These are phyloP conservation scores for Labrus mixtus DNA, from an alignment of 2,113 vertebrate genomes.

Conservation along the genomic window DNA sequence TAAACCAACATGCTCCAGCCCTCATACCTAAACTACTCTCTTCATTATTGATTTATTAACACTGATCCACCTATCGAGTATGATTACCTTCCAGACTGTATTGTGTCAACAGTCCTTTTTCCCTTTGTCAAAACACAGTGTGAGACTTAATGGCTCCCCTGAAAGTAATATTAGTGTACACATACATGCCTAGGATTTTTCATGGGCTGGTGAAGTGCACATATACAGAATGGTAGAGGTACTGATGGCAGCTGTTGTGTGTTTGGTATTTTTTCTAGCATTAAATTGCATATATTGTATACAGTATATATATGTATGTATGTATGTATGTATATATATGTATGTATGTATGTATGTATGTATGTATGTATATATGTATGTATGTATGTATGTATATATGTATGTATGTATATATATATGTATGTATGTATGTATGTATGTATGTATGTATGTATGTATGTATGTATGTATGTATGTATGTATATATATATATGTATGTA, in stretches of 20 bases:
- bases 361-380: too few relatives aligned
- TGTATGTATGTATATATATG: too few relatives aligned
- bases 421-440: too few relatives aligned
- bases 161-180: constrained; percentile 32
- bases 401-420: too few relatives aligned
- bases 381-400: too few relatives aligned
- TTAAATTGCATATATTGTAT: too few relatives aligned
- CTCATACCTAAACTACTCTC: constrained; percentile 19
- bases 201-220: constrained; percentile 15
- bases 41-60: constrained; percentile 69
- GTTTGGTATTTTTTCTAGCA: constrained; percentile 38
- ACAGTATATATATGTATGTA: too few relatives aligned
- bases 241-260: constrained; percentile 61
- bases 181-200: constrained; percentile 46
- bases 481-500: too few relatives aligned
- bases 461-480: too few relatives aligned
- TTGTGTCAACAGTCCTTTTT: constrained; percentile 46
- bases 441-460: too few relatives aligned
- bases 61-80: constrained; percentile 53
- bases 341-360: too few relatives aligned
- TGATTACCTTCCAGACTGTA: constrained; percentile 68
- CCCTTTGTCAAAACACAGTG: constrained; percentile 34
- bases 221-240: constrained; percentile 17
- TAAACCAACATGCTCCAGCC: constrained; percentile 37
- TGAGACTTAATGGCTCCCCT: constrained; percentile 44